Evolutionary conservation across 2,888 invertebrate species (phyloP), one percentile per base, ranked within the genome.

Genomic region (Apamea crenata): DNA sequence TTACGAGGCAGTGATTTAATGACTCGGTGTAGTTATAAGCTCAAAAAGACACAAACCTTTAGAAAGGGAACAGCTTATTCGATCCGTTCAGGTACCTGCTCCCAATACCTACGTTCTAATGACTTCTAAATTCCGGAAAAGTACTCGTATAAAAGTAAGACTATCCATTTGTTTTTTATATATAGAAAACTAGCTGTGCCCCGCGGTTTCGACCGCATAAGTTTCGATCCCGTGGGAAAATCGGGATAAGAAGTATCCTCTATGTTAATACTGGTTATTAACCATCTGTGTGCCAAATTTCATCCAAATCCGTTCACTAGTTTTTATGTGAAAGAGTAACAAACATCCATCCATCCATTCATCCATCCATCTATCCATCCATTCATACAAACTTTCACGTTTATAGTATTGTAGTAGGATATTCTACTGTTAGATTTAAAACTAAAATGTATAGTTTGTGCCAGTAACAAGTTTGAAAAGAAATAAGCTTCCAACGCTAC

Each of bases 401-500:
- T 40, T 40, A 7, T 40, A 40, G 7, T 40, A 40, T 40, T 4
- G n/a, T n/a, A 40, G 7, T 7, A 40, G 40, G 7, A 74, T 29
- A 3, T 74, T 68, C 32, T 32, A 61, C 47, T 29, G 56, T 44
- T 44, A 36, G 6, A 53, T 68, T 71, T 40, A 59, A 40, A 81
- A 71, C 47, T 50, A 32, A 71, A 61, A 21, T 61, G 5, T 70
- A 50, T 63, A 70, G 66, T 67, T 61, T 61, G 25, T 44, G 21
- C 69, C 36, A 53, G 50, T 81, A 59, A 29, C 66, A 61, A 77
- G 56, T 74, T 84, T 68, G 29, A 78, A 85, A 84, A 85, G 74
- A 78, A 80, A 56, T 82, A 82, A 67, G 82, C 78, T 68, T 32
- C 59, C 68, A 69, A 71, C 59, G 63, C 44, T 63, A 36, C 16